phyloP scores from a whole-genome alignment of 2,888 invertebrate species.

The Horisme vitalbata region DNA sequence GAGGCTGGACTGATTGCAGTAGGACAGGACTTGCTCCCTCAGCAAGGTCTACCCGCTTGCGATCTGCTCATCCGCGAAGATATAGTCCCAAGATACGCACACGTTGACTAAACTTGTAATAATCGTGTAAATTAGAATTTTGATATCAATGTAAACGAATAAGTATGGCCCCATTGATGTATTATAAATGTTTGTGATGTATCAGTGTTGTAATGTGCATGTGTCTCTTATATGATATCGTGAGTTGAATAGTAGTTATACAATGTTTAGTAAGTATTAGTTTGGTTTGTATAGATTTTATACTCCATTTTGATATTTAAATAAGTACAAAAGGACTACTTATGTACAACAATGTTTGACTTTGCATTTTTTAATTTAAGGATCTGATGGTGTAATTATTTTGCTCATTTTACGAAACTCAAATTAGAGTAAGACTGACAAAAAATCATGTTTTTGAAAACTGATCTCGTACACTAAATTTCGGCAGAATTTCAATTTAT shows the following conservation, averaged over 20 bases:
- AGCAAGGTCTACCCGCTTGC: conserved; percentile 87
- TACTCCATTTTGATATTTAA: conserved; percentile 11
- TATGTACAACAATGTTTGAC: conserved; percentile 2
- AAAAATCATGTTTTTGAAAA: conserved; percentile 26
- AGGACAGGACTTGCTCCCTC: conserved; percentile 87
- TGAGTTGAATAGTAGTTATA: conserved; percentile 5
- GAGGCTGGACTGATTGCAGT: conserved; percentile 85
- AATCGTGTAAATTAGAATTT: conserved; percentile 5
- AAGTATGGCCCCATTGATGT: conserved; percentile 29
- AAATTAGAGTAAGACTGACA: conserved; percentile 39
- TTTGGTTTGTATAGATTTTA: conserved; percentile 16
- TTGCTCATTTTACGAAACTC: conserved; percentile 11
- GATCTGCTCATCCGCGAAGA: conserved; percentile 89
- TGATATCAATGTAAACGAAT: conserved; percentile 12
- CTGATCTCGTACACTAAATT: conserved; percentile 39
- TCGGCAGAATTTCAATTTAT: conserved; percentile 15
- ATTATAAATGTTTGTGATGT: conserved; percentile 37
- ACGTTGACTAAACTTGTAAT: conserved; percentile 84
- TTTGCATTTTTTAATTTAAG: conserved; percentile 16
- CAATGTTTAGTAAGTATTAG: conserved; percentile 1
- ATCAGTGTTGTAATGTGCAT: conserved; percentile 38
- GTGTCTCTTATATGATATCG: conserved; percentile 4
- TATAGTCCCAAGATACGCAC: conserved; percentile 89
- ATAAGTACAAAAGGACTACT: conserved; percentile 17
- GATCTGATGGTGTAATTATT: background rate